Evolutionary conservation across 2,113 vertebrate species (phyloP).

Genomic region (Terrapene triunguis): DNA sequence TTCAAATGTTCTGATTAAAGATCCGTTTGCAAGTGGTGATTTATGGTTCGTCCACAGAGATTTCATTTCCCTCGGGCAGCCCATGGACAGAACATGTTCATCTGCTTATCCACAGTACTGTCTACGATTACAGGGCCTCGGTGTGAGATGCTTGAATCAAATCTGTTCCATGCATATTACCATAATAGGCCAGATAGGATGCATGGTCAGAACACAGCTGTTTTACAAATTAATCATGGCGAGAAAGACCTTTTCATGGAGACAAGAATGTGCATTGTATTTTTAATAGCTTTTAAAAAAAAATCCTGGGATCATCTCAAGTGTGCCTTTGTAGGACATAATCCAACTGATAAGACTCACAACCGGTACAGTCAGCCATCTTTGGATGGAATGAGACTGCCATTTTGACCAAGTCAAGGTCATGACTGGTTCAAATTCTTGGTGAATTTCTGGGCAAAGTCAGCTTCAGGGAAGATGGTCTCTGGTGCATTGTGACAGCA

Average conservation of each 20-base stretch:
- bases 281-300: rapidly evolving
- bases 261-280: not conserved
- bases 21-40: rapidly evolving
- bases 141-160: not conserved
- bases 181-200: slow-evolving; percentile 40
- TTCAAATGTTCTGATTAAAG: not conserved
- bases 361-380: rapidly evolving
- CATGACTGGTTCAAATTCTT: rapidly evolving
- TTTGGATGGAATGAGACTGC: rapidly evolving
- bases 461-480: not conserved
- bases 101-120: not conserved
- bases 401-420: rapidly evolving
- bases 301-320: not conserved
- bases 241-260: slow-evolving; percentile 2
- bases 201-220: slow-evolving; percentile 43
- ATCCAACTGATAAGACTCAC: rapidly evolving
- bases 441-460: not conserved
- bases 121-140: not conserved
- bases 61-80: not conserved
- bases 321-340: rapidly evolving
- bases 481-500: rapidly evolving
- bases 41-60: not conserved
- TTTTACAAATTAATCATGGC: slow-evolving; percentile 14
- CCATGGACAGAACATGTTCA: not conserved
- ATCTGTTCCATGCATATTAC: not conserved